phyloP scores from a whole-genome alignment of 2,888 invertebrate species.

The Chrysopilus asiliformis region DNA sequence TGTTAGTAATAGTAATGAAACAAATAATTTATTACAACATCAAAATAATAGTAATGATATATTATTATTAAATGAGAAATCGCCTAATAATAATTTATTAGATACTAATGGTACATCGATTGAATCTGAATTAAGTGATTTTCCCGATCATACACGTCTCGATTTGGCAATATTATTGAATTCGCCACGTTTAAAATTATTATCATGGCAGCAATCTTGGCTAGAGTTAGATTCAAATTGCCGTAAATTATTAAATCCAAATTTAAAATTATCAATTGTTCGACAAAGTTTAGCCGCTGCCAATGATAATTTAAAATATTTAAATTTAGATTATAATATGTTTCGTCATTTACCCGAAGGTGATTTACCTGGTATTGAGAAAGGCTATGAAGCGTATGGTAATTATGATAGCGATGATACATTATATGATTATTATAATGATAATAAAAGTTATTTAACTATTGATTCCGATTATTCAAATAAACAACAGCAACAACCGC shows the following conservation, averaged over 20 bases:
- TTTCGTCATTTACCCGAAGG: constrained; percentile 41
- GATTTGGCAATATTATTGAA: constrained; percentile 46
- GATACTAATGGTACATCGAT: constrained; percentile 17
- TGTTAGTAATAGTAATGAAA: not conserved
- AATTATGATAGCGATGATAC: constrained; percentile 10
- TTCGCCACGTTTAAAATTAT: constrained; percentile 44
- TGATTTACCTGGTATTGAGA: constrained; percentile 19
- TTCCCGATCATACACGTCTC: constrained; percentile 42
- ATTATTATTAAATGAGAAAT: too few relatives aligned
- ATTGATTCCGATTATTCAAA: too few relatives aligned
- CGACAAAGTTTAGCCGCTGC: constrained; percentile 12
- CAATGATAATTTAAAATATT: constrained; percentile 37
- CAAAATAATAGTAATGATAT: too few relatives aligned
- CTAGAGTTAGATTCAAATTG: constrained; percentile 42
- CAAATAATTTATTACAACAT: not conserved
- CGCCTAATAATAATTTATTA: not conserved
- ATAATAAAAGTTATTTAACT: too few relatives aligned
- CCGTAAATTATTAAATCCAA: constrained; percentile 36
- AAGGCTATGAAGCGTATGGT: constrained; percentile 17
- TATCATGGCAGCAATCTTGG: constrained; percentile 48
- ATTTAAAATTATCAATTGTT: constrained; percentile 20
- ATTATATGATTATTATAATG: too few relatives aligned
- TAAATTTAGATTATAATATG: constrained; percentile 48
- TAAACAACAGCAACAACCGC: too few relatives aligned
- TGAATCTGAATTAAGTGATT: constrained; percentile 29